Conservation (phyloP, 2,797 vertebrate species). For the Falco novaeseelandiae region DNA sequence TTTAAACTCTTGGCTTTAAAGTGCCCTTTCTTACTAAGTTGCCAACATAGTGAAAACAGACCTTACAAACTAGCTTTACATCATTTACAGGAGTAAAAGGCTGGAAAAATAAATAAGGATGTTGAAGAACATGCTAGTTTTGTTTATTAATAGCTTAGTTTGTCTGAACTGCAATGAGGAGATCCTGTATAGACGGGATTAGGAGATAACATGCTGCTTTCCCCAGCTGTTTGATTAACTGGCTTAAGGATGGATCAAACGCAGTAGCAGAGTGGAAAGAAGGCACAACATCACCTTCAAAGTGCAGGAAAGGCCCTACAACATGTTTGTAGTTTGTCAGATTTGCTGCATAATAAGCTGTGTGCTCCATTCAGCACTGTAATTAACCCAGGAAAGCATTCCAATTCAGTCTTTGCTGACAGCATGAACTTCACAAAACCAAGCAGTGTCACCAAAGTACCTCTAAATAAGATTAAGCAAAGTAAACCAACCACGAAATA, state of each 20-base stretch:
- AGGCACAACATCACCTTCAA: not conserved
- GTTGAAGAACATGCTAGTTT: not conserved
- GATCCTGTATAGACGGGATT: not conserved
- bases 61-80: not conserved
- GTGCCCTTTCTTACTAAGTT: not conserved
- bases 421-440: conserved; percentile 29
- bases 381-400: conserved; percentile 33
- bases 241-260: conserved; percentile 21
- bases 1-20: not conserved
- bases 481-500: conserved; percentile 21
- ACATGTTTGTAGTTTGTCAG: conserved; percentile 22
- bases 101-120: not conserved
- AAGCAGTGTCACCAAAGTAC: conserved; percentile 33
- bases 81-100: not conserved
- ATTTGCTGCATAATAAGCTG: conserved; percentile 39
- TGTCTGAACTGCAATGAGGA: not conserved
- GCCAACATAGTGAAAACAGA: not conserved
- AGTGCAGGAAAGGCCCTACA: not conserved
- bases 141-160: conserved; percentile 31
- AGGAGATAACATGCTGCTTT: conserved; percentile 6
- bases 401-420: conserved; percentile 7
- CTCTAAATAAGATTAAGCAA: conserved; percentile 56
- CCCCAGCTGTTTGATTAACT: conserved; percentile 44
- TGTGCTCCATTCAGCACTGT: conserved; percentile 6
- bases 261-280: conserved; percentile 2